Percentiles rank a stretch among this genome's conserved stretches.
Evolutionary conservation across 2,888 invertebrate genomes (phyloP).

Genomic region (Tupiocoris notatus): DNA sequence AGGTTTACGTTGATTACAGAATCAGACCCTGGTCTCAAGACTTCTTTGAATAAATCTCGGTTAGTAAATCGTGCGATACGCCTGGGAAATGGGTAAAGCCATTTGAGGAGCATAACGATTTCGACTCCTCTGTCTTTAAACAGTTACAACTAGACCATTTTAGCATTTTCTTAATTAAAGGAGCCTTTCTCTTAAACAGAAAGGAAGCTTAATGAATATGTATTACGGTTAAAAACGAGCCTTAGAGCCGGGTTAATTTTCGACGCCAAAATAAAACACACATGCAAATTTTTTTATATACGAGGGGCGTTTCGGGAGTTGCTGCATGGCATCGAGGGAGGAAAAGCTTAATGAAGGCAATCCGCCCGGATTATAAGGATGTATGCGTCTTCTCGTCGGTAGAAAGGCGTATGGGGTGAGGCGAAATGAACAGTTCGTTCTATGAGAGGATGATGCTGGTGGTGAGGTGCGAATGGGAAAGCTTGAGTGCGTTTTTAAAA

Average conservation of each 20-base stretch:
- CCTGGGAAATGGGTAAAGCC: conserved; percentile 19
- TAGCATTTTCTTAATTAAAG: conserved; percentile 41
- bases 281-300: conserved; percentile 39
- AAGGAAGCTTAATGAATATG: conserved; percentile 38
- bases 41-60: not conserved
- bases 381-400: conserved; percentile 26
- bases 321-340: conserved; percentile 10
- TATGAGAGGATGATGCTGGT: not conserved
- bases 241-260: conserved; percentile 33
- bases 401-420: not conserved
- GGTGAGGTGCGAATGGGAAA: not conserved
- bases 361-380: conserved; percentile 39
- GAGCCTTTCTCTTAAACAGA: conserved; percentile 16
- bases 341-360: conserved; percentile 39
- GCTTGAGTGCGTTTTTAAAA: not conserved
- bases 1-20: not conserved
- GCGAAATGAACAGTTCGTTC: not conserved
- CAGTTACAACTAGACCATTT: conserved; percentile 27
- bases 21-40: not conserved
- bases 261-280: conserved; percentile 38
- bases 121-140: conserved; percentile 20
- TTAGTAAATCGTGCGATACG: not conserved
- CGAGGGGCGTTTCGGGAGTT: conserved; percentile 29
- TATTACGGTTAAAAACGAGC: conserved; percentile 35
- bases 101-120: conserved; percentile 19